phyloP scores from a whole-genome alignment of 1,140 invertebrate genomes.

The Pogonus chalceus region DNA sequence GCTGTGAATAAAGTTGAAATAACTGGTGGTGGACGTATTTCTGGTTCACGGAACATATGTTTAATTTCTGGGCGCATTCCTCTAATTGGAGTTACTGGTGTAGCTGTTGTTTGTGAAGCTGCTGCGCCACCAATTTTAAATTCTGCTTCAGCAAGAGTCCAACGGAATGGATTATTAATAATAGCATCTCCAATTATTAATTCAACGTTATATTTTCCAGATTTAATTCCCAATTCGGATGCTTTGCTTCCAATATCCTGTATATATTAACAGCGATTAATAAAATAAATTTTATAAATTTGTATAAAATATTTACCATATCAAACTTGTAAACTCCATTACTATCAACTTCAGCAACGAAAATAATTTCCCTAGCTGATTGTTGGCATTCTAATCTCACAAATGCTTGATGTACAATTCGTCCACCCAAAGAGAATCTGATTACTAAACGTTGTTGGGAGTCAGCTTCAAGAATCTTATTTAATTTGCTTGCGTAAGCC shows the following conservation, averaged over 20 bases:
- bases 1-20: conserved; percentile 87
- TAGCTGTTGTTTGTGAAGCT: conserved; percentile 32
- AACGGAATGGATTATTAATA: conserved; percentile 80
- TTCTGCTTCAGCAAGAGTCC: conserved; percentile 67
- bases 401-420: conserved; percentile 87
- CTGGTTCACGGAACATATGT: conserved; percentile 88
- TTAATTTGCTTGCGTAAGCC: conserved; percentile 58
- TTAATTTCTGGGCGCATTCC: conserved; percentile 74
- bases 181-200: conserved; percentile 85
- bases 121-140: conserved; percentile 55
- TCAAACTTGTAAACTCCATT: conserved; percentile 83
- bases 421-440: conserved; percentile 67
- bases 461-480: conserved; percentile 65
- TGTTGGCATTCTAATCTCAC: conserved; percentile 61
- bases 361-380: conserved; percentile 75
- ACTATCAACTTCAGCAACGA: conserved; percentile 83
- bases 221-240: conserved; percentile 68
- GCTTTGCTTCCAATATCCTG: conserved; percentile 71
- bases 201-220: conserved; percentile 72
- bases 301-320: conserved; percentile 49
- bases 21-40: conserved; percentile 74
- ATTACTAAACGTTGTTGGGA: conserved; percentile 80
- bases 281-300: not conserved
- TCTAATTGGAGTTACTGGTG: conserved; percentile 26
- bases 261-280: conserved; percentile 18